Base-by-base conservation (phyloP, 2,113 vertebrate genomes). In the Coptodon bakossiorum region DNA sequence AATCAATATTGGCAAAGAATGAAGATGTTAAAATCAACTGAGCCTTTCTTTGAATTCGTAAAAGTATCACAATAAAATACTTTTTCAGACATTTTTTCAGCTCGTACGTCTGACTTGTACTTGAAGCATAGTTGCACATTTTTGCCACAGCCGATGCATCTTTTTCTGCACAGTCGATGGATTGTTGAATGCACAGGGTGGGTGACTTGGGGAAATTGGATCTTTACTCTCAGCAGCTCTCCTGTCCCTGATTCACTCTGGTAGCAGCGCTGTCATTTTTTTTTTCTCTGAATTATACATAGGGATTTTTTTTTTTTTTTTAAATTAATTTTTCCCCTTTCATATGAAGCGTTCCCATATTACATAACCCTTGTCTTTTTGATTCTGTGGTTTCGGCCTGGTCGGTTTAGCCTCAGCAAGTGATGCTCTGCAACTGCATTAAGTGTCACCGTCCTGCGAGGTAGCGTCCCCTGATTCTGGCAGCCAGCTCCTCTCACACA, bases 201-300 rank as follows among this genome's bases (percentile, higher is more conserved):
- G 87, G 84, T 89, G 90, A 93, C 73, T 92, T 90, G 45, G 89
- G 83, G 83, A 90, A 91, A 93, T 89, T 71, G 71, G 91, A 90
- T 91, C 88, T 89, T 83, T 31, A 56, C 48, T 90, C 82, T 54
- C 56, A 81, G 79, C 73, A 89, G 89, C 83, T 82, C 73, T 83
- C 38, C 82, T 91, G 82, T 92, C 91, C 87, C 80, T 86, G 91
- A 93, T 90, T 92, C 76, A 88, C 91, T 88, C 43, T 84, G 27
- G 85, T 90, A 79, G 81, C 88, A 82, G 81, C 27, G 31, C 90
- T 91, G 92, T 85, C 82, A 34, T 90, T 91, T 73, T n/a, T 53
- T 50, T 4, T 1, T 53, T 56, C 89, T 82, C 80, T 95, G 84
- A 95, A 94, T 94, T 90, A 95, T 95, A 85, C 86, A 95, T 94